A percentile compares a stretch with the other conserved stretches of the same genome.
Conservation (phyloP, 2,113 vertebrate species). For the mouse (Mus musculus) region DNA sequence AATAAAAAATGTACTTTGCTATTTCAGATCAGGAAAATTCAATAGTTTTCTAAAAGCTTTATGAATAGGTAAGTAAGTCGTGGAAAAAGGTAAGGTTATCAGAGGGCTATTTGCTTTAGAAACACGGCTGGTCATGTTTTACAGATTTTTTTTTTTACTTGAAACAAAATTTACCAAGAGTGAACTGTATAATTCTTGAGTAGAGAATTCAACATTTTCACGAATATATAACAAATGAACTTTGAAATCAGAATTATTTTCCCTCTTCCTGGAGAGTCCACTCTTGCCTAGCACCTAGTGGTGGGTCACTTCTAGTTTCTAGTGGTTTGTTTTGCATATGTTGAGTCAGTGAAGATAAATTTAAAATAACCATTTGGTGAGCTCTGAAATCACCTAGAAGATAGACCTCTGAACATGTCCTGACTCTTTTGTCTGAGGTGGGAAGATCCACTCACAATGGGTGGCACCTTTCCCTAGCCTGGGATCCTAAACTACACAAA, state of each 20-base stretch:
- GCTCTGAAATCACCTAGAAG: background rate
- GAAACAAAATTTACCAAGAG: background rate
- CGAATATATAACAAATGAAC: background rate
- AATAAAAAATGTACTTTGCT: conserved; percentile 4
- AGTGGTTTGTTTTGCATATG: background rate
- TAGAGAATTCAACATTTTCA: background rate
- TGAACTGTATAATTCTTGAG: background rate
- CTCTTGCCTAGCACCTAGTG: accelerated
- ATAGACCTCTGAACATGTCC: background rate
- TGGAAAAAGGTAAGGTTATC: background rate
- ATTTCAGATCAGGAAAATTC: background rate
- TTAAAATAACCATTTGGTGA: too few species aligned
- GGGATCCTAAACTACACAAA: too few species aligned
- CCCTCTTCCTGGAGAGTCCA: background rate
- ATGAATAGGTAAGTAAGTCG: background rate
- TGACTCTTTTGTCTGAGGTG: background rate
- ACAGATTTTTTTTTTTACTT: background rate
- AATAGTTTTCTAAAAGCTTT: background rate
- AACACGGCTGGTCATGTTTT: background rate
- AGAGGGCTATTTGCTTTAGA: background rate
- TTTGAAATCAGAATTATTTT: background rate
- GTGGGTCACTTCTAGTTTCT: background rate
- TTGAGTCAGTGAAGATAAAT: background rate
- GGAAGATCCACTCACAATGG: background rate
- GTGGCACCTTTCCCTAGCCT: background rate